Conservation (phyloP, 1,140 invertebrate species). For the Dufourea novaeangliae region DNA sequence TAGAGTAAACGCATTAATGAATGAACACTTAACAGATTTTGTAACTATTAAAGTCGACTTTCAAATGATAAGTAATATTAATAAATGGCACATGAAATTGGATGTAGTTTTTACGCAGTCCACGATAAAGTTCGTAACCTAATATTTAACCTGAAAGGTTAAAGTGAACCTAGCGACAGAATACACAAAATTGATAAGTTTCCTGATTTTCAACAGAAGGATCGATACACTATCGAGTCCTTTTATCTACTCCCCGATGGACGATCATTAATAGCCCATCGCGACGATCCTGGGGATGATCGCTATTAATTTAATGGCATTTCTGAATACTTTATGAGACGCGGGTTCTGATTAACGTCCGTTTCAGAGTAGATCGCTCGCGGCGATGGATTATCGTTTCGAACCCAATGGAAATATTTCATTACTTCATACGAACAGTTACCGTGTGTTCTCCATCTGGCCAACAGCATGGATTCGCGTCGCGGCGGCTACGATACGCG, state of each 20-base stretch:
- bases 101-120: too few species aligned
- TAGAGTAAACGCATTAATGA: too few species aligned
- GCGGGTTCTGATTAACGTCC: constrained; percentile 62
- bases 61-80: too few species aligned
- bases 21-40: too few species aligned
- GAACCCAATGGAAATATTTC: constrained; percentile 64
- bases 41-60: too few species aligned
- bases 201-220: background rate
- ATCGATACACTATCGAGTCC: background rate
- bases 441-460: constrained; percentile 7
- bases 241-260: background rate
- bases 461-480: background rate
- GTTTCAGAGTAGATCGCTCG: constrained; percentile 49
- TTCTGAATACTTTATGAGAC: constrained; percentile 66
- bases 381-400: constrained; percentile 58
- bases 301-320: constrained; percentile 68
- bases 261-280: constrained; percentile 61
- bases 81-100: too few species aligned
- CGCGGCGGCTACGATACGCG: constrained; percentile 18
- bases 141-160: too few species aligned
- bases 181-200: background rate
- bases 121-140: too few species aligned
- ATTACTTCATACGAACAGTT: constrained; percentile 35
- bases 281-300: constrained; percentile 50
- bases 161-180: too few species aligned